Evolutionary conservation across 1,140 invertebrate species (phyloP).

Genomic region (Lethrus apterus): DNA sequence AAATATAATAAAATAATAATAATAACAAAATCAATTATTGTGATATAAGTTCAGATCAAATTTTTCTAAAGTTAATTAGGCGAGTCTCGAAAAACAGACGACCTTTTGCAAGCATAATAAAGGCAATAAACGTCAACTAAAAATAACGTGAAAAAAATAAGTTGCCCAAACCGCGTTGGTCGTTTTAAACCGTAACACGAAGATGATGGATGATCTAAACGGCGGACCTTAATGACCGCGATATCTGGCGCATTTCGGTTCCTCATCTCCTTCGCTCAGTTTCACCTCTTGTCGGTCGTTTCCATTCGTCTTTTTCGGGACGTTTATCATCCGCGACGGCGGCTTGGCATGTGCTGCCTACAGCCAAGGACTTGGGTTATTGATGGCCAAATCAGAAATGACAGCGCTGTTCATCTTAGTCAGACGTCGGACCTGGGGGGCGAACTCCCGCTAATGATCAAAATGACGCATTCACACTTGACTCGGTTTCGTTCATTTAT

Average conservation of each 20-base stretch:
- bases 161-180: too few species aligned
- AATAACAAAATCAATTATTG: too few species aligned
- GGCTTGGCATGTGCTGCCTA: conserved; percentile 25
- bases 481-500: conserved; percentile 15
- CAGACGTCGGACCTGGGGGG: conserved; percentile 26
- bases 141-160: too few species aligned
- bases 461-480: conserved; percentile 21
- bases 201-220: conserved; percentile 36
- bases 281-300: background rate
- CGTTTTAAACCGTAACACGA: too few species aligned
- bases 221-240: conserved; percentile 35
- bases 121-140: too few species aligned
- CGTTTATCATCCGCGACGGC: background rate
- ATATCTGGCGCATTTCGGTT: conserved; percentile 29
- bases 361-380: conserved; percentile 30
- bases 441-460: too few species aligned
- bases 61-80: too few species aligned
- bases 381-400: conserved; percentile 38
- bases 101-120: background rate
- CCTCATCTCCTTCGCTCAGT: conserved; percentile 10
- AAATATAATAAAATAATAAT: too few species aligned
- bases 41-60: too few species aligned
- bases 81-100: conserved; percentile 1
- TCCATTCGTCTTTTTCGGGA: background rate
- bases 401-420: conserved; percentile 37